Percentiles rank a stretch among this genome's conserved stretches.
These are phyloP conservation scores for Zaprionus davidi DNA, from an alignment of 1,140 invertebrate species.

Conservation along the genomic window DNA sequence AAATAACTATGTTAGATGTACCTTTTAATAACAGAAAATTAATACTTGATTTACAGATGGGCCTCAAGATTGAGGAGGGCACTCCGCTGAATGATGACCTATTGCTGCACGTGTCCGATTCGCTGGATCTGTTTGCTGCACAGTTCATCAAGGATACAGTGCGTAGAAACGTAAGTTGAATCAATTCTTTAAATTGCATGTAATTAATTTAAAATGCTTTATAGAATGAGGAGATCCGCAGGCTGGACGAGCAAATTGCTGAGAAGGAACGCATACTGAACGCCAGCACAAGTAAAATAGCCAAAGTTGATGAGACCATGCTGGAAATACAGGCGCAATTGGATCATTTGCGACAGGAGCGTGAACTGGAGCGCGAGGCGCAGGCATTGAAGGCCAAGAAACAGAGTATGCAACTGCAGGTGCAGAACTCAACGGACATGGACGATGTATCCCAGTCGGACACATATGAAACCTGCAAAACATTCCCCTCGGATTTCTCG, in stretches of 20 bases:
- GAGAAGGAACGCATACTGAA: slow-evolving; percentile 80
- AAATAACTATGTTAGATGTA: not conserved
- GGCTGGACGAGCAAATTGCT: slow-evolving; percentile 75
- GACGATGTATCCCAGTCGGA: slow-evolving; percentile 81
- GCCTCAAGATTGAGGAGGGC: slow-evolving; percentile 73
- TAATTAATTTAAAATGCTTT: not conserved
- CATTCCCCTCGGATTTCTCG: slow-evolving; percentile 87
- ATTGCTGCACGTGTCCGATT: slow-evolving; percentile 73
- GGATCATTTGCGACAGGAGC: slow-evolving; percentile 85
- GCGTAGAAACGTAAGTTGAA: slow-evolving; percentile 70
- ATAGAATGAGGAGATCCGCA: slow-evolving; percentile 80
- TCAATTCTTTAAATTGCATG: not conserved
- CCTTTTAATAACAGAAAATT: not conserved
- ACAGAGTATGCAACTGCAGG: slow-evolving; percentile 79
- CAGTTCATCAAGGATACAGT: slow-evolving; percentile 81
- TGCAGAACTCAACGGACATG: slow-evolving; percentile 66
- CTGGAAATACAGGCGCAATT: slow-evolving; percentile 88
- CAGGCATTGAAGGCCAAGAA: slow-evolving; percentile 83
- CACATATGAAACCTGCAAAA: slow-evolving; percentile 87
- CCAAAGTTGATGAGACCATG: slow-evolving; percentile 86
- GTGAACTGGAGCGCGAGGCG: slow-evolving; percentile 83
- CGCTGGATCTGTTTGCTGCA: slow-evolving; percentile 72
- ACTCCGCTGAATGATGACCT: slow-evolving; percentile 78
- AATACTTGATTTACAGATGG: slow-evolving; percentile 56
- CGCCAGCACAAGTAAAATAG: slow-evolving; percentile 84